phyloP scores from a whole-genome alignment of 53 echinoderm and acorn worm species.

The Patiria pectinifera region DNA sequence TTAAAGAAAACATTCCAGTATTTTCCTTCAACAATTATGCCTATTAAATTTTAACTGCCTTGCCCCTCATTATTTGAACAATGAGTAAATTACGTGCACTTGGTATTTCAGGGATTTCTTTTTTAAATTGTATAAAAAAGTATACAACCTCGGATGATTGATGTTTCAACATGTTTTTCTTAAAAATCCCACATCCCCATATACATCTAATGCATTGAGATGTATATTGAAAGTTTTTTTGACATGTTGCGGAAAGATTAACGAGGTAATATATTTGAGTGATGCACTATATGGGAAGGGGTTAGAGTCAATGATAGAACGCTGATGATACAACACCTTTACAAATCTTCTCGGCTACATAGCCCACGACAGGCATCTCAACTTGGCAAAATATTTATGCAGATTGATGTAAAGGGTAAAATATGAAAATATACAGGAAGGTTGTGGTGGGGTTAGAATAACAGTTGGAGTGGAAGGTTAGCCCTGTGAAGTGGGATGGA shows the following conservation, averaged over 20 bases:
- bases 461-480: not conserved
- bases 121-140: no score
- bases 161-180: not conserved
- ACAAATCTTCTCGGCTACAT: not conserved
- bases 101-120: no score
- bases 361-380: not conserved
- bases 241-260: constrained; percentile 2
- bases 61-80: no score
- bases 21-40: no score
- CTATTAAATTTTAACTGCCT: no score
- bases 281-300: not conserved
- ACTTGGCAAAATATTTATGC: constrained; percentile 26
- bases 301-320: constrained; percentile 3
- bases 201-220: not conserved
- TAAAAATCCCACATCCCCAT: not conserved
- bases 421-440: constrained; percentile 32
- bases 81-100: no score
- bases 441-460: constrained; percentile 35
- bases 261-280: constrained; percentile 1
- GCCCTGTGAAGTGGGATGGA: not conserved
- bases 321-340: constrained; percentile 8
- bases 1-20: no score
- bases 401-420: constrained; percentile 30
- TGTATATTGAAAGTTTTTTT: constrained; percentile 7
- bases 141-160: not conserved